These are phyloP conservation scores for Bombus soroeensis DNA, from an alignment of 1,140 invertebrate genomes.

Conservation along the genomic window DNA sequence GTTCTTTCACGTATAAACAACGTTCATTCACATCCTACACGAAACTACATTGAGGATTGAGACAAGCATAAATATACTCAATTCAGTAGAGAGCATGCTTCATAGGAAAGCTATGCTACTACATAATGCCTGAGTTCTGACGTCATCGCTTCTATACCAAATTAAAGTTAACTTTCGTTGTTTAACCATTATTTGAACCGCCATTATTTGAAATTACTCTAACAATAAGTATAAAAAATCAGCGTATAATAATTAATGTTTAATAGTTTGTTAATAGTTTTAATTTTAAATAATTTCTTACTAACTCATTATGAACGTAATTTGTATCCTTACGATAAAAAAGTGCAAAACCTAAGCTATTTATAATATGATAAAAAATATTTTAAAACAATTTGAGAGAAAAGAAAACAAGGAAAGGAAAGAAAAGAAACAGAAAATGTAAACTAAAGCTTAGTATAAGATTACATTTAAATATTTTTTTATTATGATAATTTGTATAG, in stretches of 20 bases:
- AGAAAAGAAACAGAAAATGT: conserved; percentile 56
- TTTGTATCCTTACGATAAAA: not conserved
- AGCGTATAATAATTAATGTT: not conserved
- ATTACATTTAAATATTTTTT: conserved; percentile 79
- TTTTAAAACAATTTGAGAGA: not conserved
- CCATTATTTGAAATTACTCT: not conserved
- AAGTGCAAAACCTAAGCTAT: not conserved
- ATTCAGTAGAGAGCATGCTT: not conserved
- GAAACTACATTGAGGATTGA: not conserved
- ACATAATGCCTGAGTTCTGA: conserved; percentile 32
- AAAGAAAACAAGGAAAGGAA: not conserved
- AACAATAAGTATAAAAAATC: not conserved
- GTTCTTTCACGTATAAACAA: not conserved
- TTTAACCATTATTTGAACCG: too few relatives aligned
- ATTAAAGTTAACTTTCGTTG: conserved; percentile 35
- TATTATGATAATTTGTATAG: conserved; percentile 80
- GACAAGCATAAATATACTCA: conserved; percentile 43
- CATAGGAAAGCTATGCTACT: not conserved
- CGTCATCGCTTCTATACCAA: conserved; percentile 39
- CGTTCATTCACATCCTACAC: not conserved
- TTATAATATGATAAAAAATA: not conserved
- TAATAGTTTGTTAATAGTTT: not conserved
- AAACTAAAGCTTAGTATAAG: conserved; percentile 80
- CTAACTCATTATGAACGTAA: not conserved
- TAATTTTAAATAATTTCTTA: not conserved